phyloP scores from a whole-genome alignment of 2,797 vertebrate genomes.

The Scyliorhinus canicula region DNA sequence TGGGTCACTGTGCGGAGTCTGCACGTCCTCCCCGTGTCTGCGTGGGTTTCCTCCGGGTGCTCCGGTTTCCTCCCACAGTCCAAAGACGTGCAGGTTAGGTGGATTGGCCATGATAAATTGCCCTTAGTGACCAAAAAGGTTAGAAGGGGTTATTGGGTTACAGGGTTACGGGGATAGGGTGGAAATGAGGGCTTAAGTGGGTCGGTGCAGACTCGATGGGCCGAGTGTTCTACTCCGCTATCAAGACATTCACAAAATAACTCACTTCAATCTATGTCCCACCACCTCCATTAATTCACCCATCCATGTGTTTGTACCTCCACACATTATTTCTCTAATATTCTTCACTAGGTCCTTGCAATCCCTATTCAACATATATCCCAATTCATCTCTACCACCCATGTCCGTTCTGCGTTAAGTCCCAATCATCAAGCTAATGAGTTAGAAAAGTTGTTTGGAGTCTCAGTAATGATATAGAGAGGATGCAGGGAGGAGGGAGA shows the following conservation, averaged over 20 bases:
- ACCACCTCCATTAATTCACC: neutral
- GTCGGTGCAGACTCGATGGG: too few species aligned
- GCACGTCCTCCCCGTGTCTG: too few species aligned
- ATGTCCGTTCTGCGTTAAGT: neutral
- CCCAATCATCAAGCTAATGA: neutral
- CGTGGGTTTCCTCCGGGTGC: too few species aligned
- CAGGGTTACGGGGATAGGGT: too few species aligned
- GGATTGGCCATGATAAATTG: too few species aligned
- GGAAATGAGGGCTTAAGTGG: too few species aligned
- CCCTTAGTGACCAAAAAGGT: too few species aligned
- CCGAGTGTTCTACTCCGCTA: neutral
- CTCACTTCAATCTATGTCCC: neutral
- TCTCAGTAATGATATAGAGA: neutral
- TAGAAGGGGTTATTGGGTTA: too few species aligned
- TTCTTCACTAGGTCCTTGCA: neutral
- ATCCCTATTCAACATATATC: neutral
- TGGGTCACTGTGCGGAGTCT: too few species aligned
- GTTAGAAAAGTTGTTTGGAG: neutral
- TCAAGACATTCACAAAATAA: neutral
- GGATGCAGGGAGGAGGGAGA: neutral
- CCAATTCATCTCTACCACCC: neutral
- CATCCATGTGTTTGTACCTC: neutral
- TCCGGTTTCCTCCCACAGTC: too few species aligned
- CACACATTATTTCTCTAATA: neutral
- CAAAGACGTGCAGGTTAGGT: too few species aligned